Conservation (phyloP, 2,113 vertebrate genomes). For the Chrysochloris asiatica region DNA sequence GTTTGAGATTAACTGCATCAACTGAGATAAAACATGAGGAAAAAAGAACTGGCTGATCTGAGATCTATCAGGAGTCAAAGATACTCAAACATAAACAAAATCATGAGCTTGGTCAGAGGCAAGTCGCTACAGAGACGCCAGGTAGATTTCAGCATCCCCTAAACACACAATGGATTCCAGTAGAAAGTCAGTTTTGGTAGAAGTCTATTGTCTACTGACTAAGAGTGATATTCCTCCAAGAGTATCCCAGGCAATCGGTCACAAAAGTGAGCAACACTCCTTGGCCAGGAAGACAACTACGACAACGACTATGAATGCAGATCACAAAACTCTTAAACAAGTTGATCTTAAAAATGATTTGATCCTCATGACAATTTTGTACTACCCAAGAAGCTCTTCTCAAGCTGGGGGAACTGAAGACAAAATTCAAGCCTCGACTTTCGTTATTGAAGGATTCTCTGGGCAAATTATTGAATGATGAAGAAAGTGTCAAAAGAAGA, state of each 20-base stretch:
- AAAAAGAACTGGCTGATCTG: not conserved
- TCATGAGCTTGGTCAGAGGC: not conserved
- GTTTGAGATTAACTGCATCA: not conserved
- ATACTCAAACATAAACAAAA: not conserved
- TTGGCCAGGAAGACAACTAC: too few species aligned
- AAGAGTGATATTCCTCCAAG: not conserved
- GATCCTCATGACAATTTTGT: not conserved
- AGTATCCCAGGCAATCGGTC: not conserved
- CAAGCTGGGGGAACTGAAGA: too few species aligned
- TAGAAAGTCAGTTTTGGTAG: not conserved
- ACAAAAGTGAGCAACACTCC: not conserved
- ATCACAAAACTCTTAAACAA: not conserved
- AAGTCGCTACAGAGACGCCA: not conserved
- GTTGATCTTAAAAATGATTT: not conserved
- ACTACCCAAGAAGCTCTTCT: too few species aligned
- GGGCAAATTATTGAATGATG: too few species aligned
- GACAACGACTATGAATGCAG: not conserved
- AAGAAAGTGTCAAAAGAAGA: too few species aligned
- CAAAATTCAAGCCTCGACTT: too few species aligned
- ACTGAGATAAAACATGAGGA: not conserved
- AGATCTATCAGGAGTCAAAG: not conserved
- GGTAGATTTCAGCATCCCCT: not conserved
- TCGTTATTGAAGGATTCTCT: too few species aligned
- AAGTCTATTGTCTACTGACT: not conserved
- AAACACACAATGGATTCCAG: not conserved